A percentile compares a stretch with the other conserved stretches of the same genome.
phyloP scores from a whole-genome alignment of 2,797 vertebrate species.

The Margarornis squamiger region DNA sequence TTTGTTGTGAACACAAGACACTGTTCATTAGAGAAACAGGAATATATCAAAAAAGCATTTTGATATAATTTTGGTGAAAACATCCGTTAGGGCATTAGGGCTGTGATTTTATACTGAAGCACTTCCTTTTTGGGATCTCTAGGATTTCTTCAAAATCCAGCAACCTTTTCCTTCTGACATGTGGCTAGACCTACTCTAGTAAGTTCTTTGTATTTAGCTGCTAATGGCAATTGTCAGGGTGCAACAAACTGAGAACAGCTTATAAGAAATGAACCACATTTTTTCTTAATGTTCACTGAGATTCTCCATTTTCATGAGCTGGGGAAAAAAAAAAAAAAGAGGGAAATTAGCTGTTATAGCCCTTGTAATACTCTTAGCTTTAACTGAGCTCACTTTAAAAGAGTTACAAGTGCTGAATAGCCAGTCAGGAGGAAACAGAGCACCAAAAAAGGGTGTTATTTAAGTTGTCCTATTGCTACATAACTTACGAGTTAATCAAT shows the following conservation, averaged over 20 bases:
- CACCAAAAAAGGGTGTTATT: neutral
- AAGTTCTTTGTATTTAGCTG: neutral
- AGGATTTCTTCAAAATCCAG: neutral
- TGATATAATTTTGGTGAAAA: no score
- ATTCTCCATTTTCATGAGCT: neutral
- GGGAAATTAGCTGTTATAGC: neutral
- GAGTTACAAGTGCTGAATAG: neutral
- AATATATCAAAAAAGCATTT: no score
- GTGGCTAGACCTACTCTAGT: neutral
- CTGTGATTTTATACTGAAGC: neutral
- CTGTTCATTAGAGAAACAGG: no score
- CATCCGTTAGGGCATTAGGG: neutral
- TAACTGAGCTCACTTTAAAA: neutral
- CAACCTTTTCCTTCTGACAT: neutral
- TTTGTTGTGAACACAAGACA: neutral
- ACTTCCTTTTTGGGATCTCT: neutral
- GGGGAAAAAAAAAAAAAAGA: neutral
- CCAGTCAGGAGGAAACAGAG: neutral
- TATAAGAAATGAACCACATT: neutral
- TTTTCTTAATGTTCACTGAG: neutral
- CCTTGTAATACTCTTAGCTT: neutral
- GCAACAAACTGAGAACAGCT: neutral
- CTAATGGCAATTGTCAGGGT: neutral
- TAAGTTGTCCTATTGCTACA: neutral
- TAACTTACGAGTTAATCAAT: slow-evolving; percentile 44